Evolutionary conservation across 2,888 invertebrate species (phyloP).

Genomic region (Micoletzkya japonica): DNA sequence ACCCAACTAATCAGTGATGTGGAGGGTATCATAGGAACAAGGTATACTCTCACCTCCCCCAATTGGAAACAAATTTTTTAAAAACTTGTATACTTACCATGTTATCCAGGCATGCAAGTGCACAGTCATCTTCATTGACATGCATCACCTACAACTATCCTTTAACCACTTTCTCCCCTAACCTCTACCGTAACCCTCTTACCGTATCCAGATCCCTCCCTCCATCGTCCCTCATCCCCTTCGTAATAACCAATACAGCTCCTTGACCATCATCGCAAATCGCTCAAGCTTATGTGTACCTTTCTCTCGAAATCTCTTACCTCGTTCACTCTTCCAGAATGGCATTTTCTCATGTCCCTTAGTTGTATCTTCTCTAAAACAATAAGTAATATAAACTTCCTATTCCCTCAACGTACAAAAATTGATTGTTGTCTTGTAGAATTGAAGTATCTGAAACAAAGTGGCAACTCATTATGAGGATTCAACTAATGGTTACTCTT

Average conservation of each 20-base stretch:
- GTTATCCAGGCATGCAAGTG: slow-evolving; percentile 19
- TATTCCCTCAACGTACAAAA: no score
- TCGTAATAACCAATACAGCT: slow-evolving; percentile 15
- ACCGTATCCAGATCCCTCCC: slow-evolving; percentile 26
- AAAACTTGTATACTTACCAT: slow-evolving; percentile 1
- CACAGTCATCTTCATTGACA: slow-evolving; percentile 27
- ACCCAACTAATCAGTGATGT: not conserved
- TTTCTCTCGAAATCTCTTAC: not conserved
- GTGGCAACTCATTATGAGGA: no score
- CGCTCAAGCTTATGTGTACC: not conserved
- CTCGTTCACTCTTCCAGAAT: not conserved
- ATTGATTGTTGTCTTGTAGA: no score
- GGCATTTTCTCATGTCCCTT: not conserved
- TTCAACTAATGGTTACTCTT: not conserved
- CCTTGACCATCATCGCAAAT: not conserved
- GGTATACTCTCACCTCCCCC: not conserved
- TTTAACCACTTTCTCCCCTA: not conserved
- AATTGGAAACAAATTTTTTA: not conserved
- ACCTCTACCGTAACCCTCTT: not conserved
- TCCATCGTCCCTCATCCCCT: slow-evolving; percentile 19
- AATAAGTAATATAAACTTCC: no score
- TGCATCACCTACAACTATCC: not conserved
- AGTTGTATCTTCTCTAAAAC: no score
- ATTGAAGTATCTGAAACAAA: no score
- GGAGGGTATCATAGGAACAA: not conserved